These are phyloP conservation scores for Elymnias hypermnestra DNA, from an alignment of 1,140 invertebrate species.

Conservation along the genomic window DNA sequence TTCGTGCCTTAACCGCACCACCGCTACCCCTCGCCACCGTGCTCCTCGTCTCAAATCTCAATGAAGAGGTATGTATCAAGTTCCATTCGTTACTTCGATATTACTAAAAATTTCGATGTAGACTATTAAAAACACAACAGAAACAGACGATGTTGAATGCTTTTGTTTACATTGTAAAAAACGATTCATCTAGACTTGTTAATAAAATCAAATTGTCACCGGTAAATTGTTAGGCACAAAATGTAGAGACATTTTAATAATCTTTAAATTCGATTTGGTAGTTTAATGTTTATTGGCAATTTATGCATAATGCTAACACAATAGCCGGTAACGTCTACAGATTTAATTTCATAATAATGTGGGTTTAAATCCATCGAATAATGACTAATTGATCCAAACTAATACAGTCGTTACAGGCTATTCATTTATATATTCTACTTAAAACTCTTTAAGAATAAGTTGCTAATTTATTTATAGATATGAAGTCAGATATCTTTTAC, in stretches of 20 bases:
- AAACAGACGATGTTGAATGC: constrained; percentile 12
- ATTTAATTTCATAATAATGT: constrained; percentile 32
- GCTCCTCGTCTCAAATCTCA: constrained; percentile 91
- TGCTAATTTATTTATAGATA: constrained; percentile 75
- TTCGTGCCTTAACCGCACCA: constrained; percentile 79
- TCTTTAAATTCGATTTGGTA: constrained; percentile 26
- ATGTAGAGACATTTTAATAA: constrained; percentile 23
- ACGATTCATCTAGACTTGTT: constrained; percentile 12
- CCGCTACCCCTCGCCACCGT: constrained; percentile 85
- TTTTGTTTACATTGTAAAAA: constrained; percentile 17
- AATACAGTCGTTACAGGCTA: constrained; percentile 67
- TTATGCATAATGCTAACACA: constrained; percentile 64
- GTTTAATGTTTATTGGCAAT: constrained; percentile 47
- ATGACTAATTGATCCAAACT: constrained; percentile 58
- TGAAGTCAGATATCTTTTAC: constrained; percentile 72
- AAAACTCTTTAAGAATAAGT: constrained; percentile 68
- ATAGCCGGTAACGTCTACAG: constrained; percentile 60
- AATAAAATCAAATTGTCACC: constrained; percentile 5
- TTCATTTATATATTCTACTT: constrained; percentile 63
- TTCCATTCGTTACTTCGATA: neutral
- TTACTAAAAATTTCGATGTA: constrained; percentile 7
- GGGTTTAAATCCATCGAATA: constrained; percentile 35
- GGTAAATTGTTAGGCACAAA: constrained; percentile 19
- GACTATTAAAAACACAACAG: constrained; percentile 7
- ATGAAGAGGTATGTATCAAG: constrained; percentile 88